Evolutionary conservation across 2,113 vertebrate species (phyloP).

Genomic region (Astatotilapia flaviijosephi): DNA sequence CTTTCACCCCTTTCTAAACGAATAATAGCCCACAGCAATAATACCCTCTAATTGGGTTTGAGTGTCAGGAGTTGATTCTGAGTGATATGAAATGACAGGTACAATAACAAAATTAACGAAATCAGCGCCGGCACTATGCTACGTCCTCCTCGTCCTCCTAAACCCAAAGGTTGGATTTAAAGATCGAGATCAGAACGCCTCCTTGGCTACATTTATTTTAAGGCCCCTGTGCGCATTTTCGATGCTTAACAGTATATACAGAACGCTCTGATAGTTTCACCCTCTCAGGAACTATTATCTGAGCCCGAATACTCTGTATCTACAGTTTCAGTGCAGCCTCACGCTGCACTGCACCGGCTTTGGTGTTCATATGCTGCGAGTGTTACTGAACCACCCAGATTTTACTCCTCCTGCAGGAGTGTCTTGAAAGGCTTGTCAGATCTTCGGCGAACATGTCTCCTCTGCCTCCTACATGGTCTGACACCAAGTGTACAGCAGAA

Average conservation of each 20-base stretch:
- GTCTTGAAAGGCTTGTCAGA: conserved; percentile 58
- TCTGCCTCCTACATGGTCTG: conserved; percentile 55
- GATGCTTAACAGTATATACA: neutral
- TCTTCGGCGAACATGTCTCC: conserved; percentile 41
- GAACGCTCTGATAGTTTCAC: neutral
- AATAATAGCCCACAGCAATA: neutral
- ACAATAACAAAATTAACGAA: conserved; percentile 37
- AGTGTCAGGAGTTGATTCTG: conserved; percentile 14
- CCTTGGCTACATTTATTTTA: neutral
- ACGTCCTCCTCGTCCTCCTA: neutral
- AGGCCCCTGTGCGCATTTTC: conserved; percentile 13
- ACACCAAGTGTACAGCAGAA: conserved; percentile 36
- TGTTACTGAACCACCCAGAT: conserved; percentile 42
- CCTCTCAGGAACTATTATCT: conserved; percentile 1
- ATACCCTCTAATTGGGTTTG: neutral
- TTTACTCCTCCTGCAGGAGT: conserved; percentile 42
- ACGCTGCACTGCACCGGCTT: conserved; percentile 30
- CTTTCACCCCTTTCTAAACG: neutral
- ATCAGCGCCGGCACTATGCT: neutral
- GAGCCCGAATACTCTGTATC: neutral
- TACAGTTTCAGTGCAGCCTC: neutral
- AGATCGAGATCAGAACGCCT: neutral
- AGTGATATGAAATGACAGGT: conserved; percentile 40
- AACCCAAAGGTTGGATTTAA: neutral
- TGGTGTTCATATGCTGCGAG: conserved; percentile 41